Base-by-base conservation (phyloP, 1,140 invertebrate genomes). In the Hypothenemus hampei region DNA sequence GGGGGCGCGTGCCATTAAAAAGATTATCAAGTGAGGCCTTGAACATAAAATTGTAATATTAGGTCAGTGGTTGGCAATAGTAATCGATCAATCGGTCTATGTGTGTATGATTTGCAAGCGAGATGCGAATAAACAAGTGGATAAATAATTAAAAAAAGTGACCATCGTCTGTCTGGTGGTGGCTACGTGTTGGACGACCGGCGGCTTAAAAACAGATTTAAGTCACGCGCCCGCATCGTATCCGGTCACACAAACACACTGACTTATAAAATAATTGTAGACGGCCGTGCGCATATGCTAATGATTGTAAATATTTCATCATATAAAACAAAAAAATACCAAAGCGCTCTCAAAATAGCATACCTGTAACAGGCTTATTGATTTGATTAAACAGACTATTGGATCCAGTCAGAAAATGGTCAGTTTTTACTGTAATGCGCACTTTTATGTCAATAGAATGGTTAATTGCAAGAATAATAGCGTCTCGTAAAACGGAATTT, bases 81-180 rank as follows among this genome's bases (percentile, higher is more conserved):
- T 31, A 8, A 31, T 11, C 10, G 10, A 31, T 31, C 8, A 31
- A 11, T 31, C 26, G 26, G 26, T 37, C 11, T 10, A 15, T 37
- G 11, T n/a, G 35, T 37, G 35, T 37, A 15, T 15, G 11, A n/a
- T 37, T 10, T 13, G 11, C 35, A 31, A 31, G 35, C 11, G 10
- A 37, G 11, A 37, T 13, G 11, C 16, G 11, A 7, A 10, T 8
- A 16, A 16, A n/a, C 40, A 43, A 16, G 22, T 43, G 5, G 8
- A 20, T 22, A 7, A 22, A 43, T 43, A 43, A 43, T 11, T 11
- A 43, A 41, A 43, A 43, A 43, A 20, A 20, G 40, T n/a, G n/a
- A n/a, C n/a, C n/a, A n/a, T n/a, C n/a, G n/a, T n/a, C n/a, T 43
- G 40, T 43, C 40, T 43, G 40, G 40, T 20, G 40, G 40, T 43